phyloP scores from a whole-genome alignment of 2,113 vertebrate genomes.

The Oxyruncus cristatus region DNA sequence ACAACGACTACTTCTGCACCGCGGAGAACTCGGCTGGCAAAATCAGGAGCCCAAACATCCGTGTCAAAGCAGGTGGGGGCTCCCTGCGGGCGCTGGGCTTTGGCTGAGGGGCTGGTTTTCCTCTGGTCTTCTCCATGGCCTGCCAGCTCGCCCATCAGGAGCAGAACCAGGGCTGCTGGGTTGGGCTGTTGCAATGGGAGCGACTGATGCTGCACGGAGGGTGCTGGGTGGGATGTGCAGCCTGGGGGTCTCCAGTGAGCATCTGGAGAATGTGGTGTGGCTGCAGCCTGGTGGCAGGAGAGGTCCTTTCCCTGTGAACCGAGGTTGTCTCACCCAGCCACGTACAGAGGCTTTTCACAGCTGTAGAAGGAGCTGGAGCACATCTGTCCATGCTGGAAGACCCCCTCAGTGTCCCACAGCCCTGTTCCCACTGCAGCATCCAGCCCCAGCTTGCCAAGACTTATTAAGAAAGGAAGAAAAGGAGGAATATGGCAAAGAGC shows the following conservation, averaged over 20 bases:
- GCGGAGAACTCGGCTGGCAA: conserved; percentile 97
- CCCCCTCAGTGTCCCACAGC: neutral
- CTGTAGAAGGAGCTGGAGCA: neutral
- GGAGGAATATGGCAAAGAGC: conserved; percentile 11
- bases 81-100: accelerated
- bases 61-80: conserved; percentile 93
- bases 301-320: neutral
- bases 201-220: accelerated
- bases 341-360: accelerated
- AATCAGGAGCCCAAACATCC: conserved; percentile 97
- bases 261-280: accelerated
- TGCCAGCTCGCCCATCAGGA: accelerated
- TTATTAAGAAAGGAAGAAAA: neutral
- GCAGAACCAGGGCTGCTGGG: neutral
- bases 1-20: conserved; percentile 99
- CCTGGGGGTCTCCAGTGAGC: neutral
- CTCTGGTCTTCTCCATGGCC: accelerated
- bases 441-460: neutral
- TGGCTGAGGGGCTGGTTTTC: accelerated
- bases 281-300: neutral
- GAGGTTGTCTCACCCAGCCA: accelerated
- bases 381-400: accelerated
- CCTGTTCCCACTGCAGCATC: neutral
- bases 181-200: accelerated
- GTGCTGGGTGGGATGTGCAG: neutral